A percentile compares a stretch with the other conserved stretches of the same genome.
Conservation (phyloP, 1,140 invertebrate genomes). For the Solen grandis region DNA sequence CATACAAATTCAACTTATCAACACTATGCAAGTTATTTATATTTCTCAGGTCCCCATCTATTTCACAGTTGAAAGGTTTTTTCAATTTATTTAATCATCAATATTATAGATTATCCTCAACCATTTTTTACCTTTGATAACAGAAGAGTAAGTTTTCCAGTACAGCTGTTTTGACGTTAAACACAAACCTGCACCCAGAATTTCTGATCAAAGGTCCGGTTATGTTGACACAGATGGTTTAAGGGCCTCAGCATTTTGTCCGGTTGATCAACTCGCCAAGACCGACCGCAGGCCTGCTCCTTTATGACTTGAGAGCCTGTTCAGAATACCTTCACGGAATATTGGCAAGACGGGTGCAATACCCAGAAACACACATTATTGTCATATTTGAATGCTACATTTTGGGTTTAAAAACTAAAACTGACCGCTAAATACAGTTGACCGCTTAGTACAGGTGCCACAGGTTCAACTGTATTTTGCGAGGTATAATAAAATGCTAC, state of each 20-base stretch:
- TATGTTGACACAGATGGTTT: slow-evolving; percentile 98
- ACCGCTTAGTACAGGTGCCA: too few relatives aligned
- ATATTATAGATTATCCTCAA: too few relatives aligned
- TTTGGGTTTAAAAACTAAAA: too few relatives aligned
- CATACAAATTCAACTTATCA: too few relatives aligned
- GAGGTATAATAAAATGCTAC: too few relatives aligned
- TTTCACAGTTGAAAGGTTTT: neutral
- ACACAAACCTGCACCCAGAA: slow-evolving; percentile 96
- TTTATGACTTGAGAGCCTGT: slow-evolving; percentile 96
- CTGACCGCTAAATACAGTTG: too few relatives aligned
- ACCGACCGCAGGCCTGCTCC: slow-evolving; percentile 95
- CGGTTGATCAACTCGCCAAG: slow-evolving; percentile 95
- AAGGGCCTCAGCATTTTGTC: slow-evolving; percentile 87
- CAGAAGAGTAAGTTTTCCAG: slow-evolving; percentile 94
- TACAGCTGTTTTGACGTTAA: slow-evolving; percentile 96
- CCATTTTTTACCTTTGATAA: slow-evolving; percentile 85
- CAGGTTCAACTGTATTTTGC: too few relatives aligned
- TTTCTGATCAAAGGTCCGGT: slow-evolving; percentile 98
- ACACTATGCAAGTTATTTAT: slow-evolving; percentile 1
- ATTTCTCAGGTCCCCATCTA: neutral
- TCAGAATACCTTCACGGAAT: slow-evolving; percentile 97
- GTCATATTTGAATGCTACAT: neutral
- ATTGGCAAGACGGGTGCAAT: slow-evolving; percentile 96
- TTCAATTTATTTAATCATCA: neutral
- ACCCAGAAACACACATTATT: slow-evolving; percentile 83